Evolutionary conservation across 2,797 vertebrate genomes (phyloP), one percentile per base, ranked within the genome.

Genomic region (Naso thynnoides): DNA sequence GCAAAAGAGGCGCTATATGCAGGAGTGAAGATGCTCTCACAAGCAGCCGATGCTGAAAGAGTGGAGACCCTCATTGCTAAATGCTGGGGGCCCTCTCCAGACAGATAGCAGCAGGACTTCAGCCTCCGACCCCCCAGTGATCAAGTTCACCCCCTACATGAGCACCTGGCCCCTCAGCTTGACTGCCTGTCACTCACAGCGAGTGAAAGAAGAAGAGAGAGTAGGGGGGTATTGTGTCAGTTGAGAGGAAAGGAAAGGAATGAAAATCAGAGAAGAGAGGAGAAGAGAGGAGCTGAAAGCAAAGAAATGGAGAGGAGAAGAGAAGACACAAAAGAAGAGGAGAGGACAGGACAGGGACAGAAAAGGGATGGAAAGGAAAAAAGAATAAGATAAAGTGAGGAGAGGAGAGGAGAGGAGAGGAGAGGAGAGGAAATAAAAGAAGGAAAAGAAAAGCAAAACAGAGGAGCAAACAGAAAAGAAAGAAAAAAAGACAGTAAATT

Each of bases 1-100:
- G 81, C 29, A 16, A 86, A 86, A 68, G 74, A 78, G 76, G 76
- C 19, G 41, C 74, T 91, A 86, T 88, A 87, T 89, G 81, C 81
- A 66, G 44, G 53, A 79, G 75, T 93, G 91, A 92, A 92, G 92
- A 92, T 86, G 89, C 74, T 80, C 90, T 91, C 91, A 93, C 83
- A 73, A 91, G 84, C 70, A 21, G 76, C 67, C 70, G n/a, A 66
- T 39, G 44, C 69, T 86, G 81, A 89, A 84, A 83, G 86, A 73
- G 73, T 65, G 68, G 69, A 47, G 73, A 83, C 79, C 76, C 86
- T 88, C 78, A 76, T 73, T 56, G 59, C 69, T 87, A 85, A 85
- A 86, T 65, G 60, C 83, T 79, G 67, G 76, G 80, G 82, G 77
- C 64, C 70, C 82, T 80, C 82, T 86, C 73, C 70, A 82, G 81